Evolutionary conservation across 1,140 invertebrate species (phyloP), one percentile per base, ranked within the genome.

Genomic region (Stratiolaelaps scimitus): DNA sequence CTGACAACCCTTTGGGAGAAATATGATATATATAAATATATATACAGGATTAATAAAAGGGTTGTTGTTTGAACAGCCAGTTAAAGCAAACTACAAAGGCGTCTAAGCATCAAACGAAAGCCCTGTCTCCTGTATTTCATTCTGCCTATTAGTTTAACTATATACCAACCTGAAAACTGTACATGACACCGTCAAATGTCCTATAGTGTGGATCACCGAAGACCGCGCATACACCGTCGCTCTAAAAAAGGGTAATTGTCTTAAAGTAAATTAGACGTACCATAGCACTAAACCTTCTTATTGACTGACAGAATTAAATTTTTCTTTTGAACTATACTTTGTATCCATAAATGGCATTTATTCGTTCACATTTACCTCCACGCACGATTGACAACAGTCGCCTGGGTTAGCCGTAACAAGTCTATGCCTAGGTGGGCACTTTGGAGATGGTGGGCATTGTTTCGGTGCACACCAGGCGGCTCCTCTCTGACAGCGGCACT

Each of bases 181-280:
- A 90, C 68, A 89, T 87, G 71, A 86, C 85, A 20, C 90, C 90
- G 72, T 95, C 92, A 74, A 93, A 95, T 6, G 89, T 92, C 70
- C 86, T 83, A 73, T 92, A 94, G 73, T 94, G 89, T 0, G 90
- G 89, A 76, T 94, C 89, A 1, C 90, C 90, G 73, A 89, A 94
- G 0, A 91, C 89, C 0, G 87, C 88, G 75, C 91, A 94, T 0
- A 89, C 85, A 5, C 88, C 89, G 65, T 91, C 86, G 66, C 80
- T 84, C 85, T 72, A 34, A 76, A 78, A 72, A 71, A 40, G 10
- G 10, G 10, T 65, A 71, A 72, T 71, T 69, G 69, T 68, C 67
- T 66, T 43, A 23, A n/a, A 65, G 10, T 29, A 66, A 40, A n/a
- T n/a, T n/a, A n/a, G n/a, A n/a, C n/a, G n/a, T n/a, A n/a, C n/a